Evolutionary conservation across 1,140 invertebrate species (phyloP), one percentile per base, ranked within the genome.

Genomic region (Drosophila ercepeae): DNA sequence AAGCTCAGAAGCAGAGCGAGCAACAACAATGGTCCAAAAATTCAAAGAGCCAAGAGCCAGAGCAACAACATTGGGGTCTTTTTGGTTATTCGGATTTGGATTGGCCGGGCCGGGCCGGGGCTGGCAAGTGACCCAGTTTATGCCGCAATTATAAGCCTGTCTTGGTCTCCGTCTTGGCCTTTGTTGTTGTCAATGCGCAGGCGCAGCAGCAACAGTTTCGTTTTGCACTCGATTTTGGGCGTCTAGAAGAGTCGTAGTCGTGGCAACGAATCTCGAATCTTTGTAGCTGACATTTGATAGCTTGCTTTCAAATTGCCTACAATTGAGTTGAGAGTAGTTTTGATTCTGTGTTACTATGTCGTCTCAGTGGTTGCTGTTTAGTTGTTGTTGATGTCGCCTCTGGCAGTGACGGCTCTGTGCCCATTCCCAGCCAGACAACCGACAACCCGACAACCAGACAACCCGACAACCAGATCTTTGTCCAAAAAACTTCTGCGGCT

Each of bases 261-360:
- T 39, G 55, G 53, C 53, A 46, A 32, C 60, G 61, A 65, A 18
- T 63, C 61, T 50, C 41, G 63, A 52, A 70, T 69, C 44, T 70
- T 61, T 74, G 42, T 34, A 58, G 68, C 82, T 86, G 81, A 86
- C 82, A 86, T 86, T 86, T 86, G 81, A 86, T 86, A 88, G 77
- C 75, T 86, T 70, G 81, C 81, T 86, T 86, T 88, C 81, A 88
- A 86, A 86, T 88, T 88, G 82, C 74, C 76, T 81, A 81, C 81
- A 84, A 84, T 84, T 84, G 75, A 60, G 64, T 44, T 59, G 70
- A 41, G 70, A 74, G 60, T 34, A 21, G 72, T 74, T 61, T 36
- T 53, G 59, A 78, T 78, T 83, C 75, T 84, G 60, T 83, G 78
- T 83, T 70, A 81, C 72, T 86, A 46, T 84, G 79, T 83, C 75